Percentiles rank a stretch among this genome's conserved stretches.
Conservation (phyloP, 2,797 vertebrate genomes). For the Siniperca undulata region DNA sequence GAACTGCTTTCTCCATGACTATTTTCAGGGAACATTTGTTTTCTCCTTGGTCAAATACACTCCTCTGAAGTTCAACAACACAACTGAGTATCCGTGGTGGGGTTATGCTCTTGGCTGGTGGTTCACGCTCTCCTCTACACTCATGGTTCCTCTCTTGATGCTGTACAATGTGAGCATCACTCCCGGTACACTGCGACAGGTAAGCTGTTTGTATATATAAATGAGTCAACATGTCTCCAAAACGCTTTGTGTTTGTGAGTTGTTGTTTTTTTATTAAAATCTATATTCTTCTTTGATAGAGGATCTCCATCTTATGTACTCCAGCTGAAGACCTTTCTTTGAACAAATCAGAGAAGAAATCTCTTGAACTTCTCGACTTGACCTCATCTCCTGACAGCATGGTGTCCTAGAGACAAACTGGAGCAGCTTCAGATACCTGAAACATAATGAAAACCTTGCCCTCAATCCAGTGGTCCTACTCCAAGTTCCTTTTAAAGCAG, state of each 20-base stretch:
- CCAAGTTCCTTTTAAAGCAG: background rate
- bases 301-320: constrained; percentile 80
- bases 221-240: background rate
- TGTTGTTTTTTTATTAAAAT: constrained; percentile 24
- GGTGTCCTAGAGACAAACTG: background rate
- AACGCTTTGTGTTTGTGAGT: background rate
- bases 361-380: constrained; percentile 48
- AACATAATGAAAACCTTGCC: background rate
- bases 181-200: constrained; percentile 83
- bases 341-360: constrained; percentile 66
- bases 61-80: constrained; percentile 87
- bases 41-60: constrained; percentile 86
- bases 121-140: constrained; percentile 88
- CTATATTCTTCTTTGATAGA: constrained; percentile 67
- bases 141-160: constrained; percentile 85
- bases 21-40: constrained; percentile 83
- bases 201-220: constrained; percentile 40
- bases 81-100: constrained; percentile 86
- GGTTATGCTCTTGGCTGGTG: constrained; percentile 85
- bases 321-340: constrained; percentile 76
- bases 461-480: background rate
- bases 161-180: constrained; percentile 78
- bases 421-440: background rate
- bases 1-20: constrained; percentile 16
- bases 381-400: constrained; percentile 4